Base-by-base conservation (phyloP, 2,797 vertebrate species). In the Danio jaintianensis region DNA sequence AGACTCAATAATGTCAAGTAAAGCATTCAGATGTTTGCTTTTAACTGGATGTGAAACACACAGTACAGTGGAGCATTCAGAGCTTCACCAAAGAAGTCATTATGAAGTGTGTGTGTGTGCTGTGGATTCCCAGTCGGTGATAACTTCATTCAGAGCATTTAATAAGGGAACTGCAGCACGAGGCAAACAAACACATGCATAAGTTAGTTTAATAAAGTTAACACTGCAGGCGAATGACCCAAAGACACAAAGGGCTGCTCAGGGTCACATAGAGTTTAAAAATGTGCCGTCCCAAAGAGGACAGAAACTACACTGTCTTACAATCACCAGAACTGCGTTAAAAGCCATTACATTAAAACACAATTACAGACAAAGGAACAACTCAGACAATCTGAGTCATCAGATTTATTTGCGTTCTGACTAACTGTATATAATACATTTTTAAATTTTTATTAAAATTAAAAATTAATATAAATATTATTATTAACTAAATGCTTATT, bases 201-300 rank as follows among this genome's bases (percentile, higher is more conserved):
- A 59, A 36, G 56, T 53, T 71, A 56, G 42, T 48, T 69, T 75
- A 75, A 75, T 43, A 66, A 75, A n/a, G 56, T 70, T 75, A 81
- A 61, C 47, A 52, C 72, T 62, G 61, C 22, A 52, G 66, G 55
- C 43, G 18, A 53, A 58, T 4, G 5, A 29, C 20, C 20, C 52
- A 29, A 59, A 81, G 62, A 81, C 63, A 75, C 55, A 81, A 75
- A 75, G 62, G 55, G 38, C 79, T 40, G 62, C 16, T 15, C 45
- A 62, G 79, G 77, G 79, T 81, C 79, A 81, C 45, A 3, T 6
- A 69, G 55, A 81, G 79, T 75, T 81, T 71, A 80, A 71, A 73
- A 58, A 73, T 62, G 42, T 22, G 67, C n/a, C 15, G 13, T 69
- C 55, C 55, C 36, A 29, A 36, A 42, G 66, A 78, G 36, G 45